Percentiles rank a stretch among this genome's conserved stretches.
Conservation (phyloP, 2,888 invertebrate genomes). For the Nomada goodeniana region DNA sequence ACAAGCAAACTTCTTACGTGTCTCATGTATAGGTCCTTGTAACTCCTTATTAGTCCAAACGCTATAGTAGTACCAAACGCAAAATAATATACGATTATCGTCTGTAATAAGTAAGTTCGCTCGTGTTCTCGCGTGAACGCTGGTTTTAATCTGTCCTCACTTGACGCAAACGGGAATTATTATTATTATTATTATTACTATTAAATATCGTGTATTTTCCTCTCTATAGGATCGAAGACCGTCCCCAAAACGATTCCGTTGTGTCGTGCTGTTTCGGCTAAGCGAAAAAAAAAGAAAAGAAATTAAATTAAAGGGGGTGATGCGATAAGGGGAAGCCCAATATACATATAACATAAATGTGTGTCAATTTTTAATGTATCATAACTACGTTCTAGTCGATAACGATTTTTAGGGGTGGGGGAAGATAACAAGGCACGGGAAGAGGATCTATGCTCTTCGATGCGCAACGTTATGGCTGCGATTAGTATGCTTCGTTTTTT, state of each 20-base stretch:
- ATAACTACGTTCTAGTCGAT: constrained; percentile 77
- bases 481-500: constrained; percentile 57
- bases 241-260: constrained; percentile 61
- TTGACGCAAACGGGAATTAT: constrained; percentile 27
- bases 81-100: constrained; percentile 18
- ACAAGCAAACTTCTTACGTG: constrained; percentile 42
- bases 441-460: constrained; percentile 50
- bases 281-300: background rate
- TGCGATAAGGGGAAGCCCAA: constrained; percentile 59
- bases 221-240: constrained; percentile 61
- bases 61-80: constrained; percentile 12
- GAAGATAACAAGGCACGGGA: constrained; percentile 50
- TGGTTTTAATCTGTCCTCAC: constrained; percentile 43
- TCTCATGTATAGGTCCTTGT: constrained; percentile 18
- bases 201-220: constrained; percentile 40
- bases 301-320: constrained; percentile 3
- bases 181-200: constrained; percentile 25
- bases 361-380: constrained; percentile 83
- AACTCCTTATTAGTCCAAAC: constrained; percentile 34
- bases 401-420: constrained; percentile 60
- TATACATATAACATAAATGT: constrained; percentile 77
- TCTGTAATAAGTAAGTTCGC: constrained; percentile 28
- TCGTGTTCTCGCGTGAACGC: constrained; percentile 16
- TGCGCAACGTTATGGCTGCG: constrained; percentile 48
- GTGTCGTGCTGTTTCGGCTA: constrained; percentile 23